These are phyloP conservation scores for Ammospiza caudacuta DNA, from an alignment of 2,113 vertebrate species.

Conservation along the genomic window DNA sequence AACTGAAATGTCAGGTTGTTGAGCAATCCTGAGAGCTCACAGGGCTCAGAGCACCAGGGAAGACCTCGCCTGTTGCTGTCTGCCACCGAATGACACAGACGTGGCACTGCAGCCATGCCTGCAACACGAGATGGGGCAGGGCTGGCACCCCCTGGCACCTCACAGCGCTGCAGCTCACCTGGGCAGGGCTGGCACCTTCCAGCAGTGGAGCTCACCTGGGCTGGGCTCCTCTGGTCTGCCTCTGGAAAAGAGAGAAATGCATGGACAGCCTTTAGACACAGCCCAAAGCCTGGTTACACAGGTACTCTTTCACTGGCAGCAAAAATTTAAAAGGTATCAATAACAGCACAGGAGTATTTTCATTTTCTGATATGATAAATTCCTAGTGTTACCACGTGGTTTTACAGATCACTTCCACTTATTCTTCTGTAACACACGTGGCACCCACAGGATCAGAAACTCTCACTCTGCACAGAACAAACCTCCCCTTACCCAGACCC, in stretches of 20 bases:
- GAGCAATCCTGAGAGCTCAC: conserved; percentile 44
- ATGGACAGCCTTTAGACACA: accelerated
- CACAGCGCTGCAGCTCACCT: too few species aligned
- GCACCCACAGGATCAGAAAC: background rate
- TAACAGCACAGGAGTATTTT: accelerated
- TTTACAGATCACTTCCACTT: background rate
- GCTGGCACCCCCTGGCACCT: too few species aligned
- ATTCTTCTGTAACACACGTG: accelerated
- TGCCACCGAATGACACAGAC: conserved; percentile 72
- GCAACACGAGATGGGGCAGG: conserved; percentile 68
- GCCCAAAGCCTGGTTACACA: accelerated
- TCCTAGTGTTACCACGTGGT: background rate
- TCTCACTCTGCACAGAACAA: background rate
- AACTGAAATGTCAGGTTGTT: conserved; percentile 35
- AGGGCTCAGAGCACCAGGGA: background rate
- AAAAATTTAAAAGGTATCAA: too few species aligned
- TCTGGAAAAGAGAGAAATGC: background rate
- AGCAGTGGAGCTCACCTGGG: too few species aligned
- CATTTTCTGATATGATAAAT: accelerated
- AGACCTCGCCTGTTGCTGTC: conserved; percentile 48
- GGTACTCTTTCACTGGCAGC: accelerated
- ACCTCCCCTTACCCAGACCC: accelerated
- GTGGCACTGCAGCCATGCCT: conserved; percentile 54
- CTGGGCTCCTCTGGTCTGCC: background rate
- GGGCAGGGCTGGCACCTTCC: too few species aligned